Evolutionary conservation across 2,888 invertebrate species (phyloP).

Genomic region (Nasonovia ribisnigri): DNA sequence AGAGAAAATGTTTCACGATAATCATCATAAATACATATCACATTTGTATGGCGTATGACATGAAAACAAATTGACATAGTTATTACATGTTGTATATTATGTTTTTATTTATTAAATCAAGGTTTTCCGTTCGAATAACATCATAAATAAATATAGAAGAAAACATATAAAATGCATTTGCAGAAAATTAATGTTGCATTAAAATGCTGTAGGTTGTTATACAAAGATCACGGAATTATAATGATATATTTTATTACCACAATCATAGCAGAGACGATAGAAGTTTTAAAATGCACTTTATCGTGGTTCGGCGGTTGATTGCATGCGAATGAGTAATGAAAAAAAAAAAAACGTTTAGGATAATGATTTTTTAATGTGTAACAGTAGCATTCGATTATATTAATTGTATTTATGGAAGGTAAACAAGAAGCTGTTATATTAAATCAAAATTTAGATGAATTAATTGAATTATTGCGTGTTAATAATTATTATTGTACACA

Average conservation of each 20-base stretch:
- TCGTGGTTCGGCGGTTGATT: not conserved
- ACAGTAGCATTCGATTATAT: not conserved
- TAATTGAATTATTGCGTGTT: conserved; percentile 37
- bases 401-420: not conserved
- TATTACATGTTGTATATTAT: not conserved
- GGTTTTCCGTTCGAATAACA: conserved; percentile 9
- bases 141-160: not conserved
- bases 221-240: not conserved
- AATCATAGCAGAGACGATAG: not conserved
- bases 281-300: not conserved
- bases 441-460: not conserved
- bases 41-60: not conserved
- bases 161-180: conserved; percentile 11
- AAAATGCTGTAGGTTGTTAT: not conserved
- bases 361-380: not conserved
- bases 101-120: conserved; percentile 16
- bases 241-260: not conserved
- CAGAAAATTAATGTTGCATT: not conserved
- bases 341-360: not conserved
- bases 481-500: not conserved
- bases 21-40: not conserved
- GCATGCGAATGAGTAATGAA: not conserved
- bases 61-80: conserved; percentile 21
- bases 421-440: not conserved
- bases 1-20: not conserved